Conservation (phyloP, 2,797 vertebrate species). For the Acanthurus lineatus region DNA sequence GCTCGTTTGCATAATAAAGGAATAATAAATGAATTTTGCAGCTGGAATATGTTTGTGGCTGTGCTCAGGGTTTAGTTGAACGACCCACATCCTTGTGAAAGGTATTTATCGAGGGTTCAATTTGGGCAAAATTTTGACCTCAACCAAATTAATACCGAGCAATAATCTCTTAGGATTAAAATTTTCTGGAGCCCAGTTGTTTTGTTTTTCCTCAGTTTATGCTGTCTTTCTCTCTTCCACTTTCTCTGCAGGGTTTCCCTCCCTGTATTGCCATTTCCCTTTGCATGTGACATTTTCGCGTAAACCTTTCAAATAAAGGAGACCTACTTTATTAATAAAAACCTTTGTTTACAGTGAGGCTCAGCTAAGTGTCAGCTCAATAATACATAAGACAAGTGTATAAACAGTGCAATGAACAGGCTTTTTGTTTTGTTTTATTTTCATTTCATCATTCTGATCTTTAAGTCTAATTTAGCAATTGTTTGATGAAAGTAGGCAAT, state of each 20-base stretch:
- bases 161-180: constrained; percentile 34
- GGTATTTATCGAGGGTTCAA: constrained; percentile 32
- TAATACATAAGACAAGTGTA: neutral
- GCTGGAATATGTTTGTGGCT: neutral
- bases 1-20: neutral
- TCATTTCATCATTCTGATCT: neutral
- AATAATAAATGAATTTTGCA: neutral
- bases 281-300: neutral
- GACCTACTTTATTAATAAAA: neutral
- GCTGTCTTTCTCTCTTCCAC: neutral
- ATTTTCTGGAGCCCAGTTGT: neutral
- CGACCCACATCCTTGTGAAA: constrained; percentile 15
- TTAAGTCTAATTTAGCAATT: neutral
- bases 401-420: neutral
- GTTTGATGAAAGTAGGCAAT: neutral
- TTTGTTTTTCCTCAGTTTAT: neutral
- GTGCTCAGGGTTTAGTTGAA: constrained; percentile 9
- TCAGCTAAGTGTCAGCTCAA: neutral
- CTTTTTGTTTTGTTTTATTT: neutral
- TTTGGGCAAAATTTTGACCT: constrained; percentile 14
- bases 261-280: neutral
- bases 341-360: neutral
- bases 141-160: constrained; percentile 12
- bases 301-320: neutral
- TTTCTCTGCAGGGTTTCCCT: constrained; percentile 1